A percentile compares a stretch with the other conserved stretches of the same genome.
Conservation (phyloP, 2,888 invertebrate genomes). For the Trachelus stipa region DNA sequence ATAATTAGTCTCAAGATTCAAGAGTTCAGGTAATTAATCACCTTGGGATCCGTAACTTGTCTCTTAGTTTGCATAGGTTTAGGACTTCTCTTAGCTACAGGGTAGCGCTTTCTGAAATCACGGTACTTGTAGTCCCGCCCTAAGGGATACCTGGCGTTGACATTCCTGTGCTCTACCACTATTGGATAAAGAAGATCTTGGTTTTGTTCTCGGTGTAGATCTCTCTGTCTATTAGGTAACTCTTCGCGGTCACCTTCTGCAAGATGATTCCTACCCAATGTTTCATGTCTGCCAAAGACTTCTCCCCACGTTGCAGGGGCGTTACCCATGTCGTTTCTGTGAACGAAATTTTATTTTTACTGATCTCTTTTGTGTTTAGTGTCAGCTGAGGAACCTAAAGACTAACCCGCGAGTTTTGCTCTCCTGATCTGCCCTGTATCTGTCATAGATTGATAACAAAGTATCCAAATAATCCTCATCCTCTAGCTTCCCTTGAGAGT, state of each 20-base stretch:
- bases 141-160: constrained; percentile 54
- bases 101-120: constrained; percentile 50
- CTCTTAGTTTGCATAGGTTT: constrained; percentile 46
- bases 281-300: constrained; percentile 35
- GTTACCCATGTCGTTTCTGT: neutral
- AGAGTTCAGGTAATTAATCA: constrained; percentile 25
- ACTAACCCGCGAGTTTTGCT: constrained; percentile 45
- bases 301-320: constrained; percentile 35
- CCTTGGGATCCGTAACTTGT: constrained; percentile 59
- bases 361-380: neutral
- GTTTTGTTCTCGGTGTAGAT: constrained; percentile 34
- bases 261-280: constrained; percentile 15
- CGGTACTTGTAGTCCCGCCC: constrained; percentile 49
- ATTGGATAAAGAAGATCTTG: constrained; percentile 41
- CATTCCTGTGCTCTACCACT: constrained; percentile 48
- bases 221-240: neutral
- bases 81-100: constrained; percentile 58
- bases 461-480: constrained; percentile 44
- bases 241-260: constrained; percentile 7
- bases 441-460: constrained; percentile 42
- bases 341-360: neutral
- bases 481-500: constrained; percentile 34
- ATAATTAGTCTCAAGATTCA: neutral
- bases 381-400: neutral
- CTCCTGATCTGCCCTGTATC: constrained; percentile 37